A percentile compares a stretch with the other conserved stretches of the same genome.
Conservation (phyloP, 2,797 vertebrate species). For the Erithacus rubecula region DNA sequence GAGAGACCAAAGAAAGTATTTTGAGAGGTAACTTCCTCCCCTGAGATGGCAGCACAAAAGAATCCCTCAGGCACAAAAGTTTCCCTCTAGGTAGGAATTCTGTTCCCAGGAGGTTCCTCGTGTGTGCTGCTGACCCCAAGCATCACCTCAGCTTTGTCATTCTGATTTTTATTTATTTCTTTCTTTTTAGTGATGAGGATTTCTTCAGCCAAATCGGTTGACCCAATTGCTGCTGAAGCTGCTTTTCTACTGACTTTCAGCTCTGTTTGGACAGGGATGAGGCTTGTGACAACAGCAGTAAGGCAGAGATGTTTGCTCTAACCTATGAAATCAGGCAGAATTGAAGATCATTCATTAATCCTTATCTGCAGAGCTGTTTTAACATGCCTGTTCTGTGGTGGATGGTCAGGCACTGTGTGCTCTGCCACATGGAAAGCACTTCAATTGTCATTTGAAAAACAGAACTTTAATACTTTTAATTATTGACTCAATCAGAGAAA, state of each 20-base stretch:
- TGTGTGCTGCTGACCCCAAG: neutral
- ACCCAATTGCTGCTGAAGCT: slow-evolving; percentile 3
- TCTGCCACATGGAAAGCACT: neutral
- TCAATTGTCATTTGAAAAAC: neutral
- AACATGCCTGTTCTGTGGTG: neutral
- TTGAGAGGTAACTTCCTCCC: neutral
- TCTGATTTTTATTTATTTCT: neutral
- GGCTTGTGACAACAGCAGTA: neutral
- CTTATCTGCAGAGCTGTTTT: neutral
- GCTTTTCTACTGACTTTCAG: neutral
- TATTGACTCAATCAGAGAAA: neutral
- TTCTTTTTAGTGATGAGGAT: neutral
- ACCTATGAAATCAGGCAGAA: neutral
- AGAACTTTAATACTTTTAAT: neutral
- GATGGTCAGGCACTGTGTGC: neutral
- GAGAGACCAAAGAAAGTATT: neutral
- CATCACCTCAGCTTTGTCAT: neutral
- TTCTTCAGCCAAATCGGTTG: slow-evolving; percentile 23
- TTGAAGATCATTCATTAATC: neutral
- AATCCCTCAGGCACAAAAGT: neutral
- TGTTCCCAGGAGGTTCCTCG: neutral
- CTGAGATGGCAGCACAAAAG: neutral
- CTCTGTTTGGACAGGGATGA: neutral
- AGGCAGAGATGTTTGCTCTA: neutral
- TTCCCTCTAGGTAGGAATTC: neutral